These are phyloP conservation scores for Rhabdornis inornatus DNA, from an alignment of 2,113 vertebrate genomes.

Conservation along the genomic window DNA sequence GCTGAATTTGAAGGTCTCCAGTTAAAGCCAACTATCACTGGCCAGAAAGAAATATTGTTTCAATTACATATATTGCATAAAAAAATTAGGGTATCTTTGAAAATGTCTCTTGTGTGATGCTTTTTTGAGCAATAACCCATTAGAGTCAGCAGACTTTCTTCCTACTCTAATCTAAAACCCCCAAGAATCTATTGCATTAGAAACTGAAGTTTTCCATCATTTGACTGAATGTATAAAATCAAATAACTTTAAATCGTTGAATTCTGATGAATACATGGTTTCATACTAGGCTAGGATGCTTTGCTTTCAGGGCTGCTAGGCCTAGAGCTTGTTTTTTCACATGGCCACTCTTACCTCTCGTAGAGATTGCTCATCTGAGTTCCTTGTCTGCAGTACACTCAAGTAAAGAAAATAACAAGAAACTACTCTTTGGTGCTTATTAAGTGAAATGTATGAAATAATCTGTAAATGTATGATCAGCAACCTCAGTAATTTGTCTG, in stretches of 20 bases:
- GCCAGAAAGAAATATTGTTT: not conserved
- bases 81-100: not conserved
- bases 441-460: not conserved
- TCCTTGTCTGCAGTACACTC: not conserved
- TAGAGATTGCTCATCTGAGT: not conserved
- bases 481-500: not conserved
- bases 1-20: not conserved
- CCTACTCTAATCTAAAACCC: not conserved
- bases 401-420: not conserved
- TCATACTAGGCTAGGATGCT: not conserved
- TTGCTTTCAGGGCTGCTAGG: not conserved
- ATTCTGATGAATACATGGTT: not conserved
- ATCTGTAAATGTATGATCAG: not conserved
- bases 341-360: not conserved
- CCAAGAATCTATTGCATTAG: not conserved
- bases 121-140: not conserved
- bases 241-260: not conserved
- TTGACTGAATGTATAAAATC: not conserved
- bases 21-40: not conserved
- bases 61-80: not conserved
- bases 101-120: not conserved
- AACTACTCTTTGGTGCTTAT: not conserved
- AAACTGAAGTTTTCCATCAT: not conserved
- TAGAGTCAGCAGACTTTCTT: not conserved
- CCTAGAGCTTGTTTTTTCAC: not conserved